phyloP scores from a whole-genome alignment of 2,888 invertebrate species.

The Neoscelio sp. region DNA sequence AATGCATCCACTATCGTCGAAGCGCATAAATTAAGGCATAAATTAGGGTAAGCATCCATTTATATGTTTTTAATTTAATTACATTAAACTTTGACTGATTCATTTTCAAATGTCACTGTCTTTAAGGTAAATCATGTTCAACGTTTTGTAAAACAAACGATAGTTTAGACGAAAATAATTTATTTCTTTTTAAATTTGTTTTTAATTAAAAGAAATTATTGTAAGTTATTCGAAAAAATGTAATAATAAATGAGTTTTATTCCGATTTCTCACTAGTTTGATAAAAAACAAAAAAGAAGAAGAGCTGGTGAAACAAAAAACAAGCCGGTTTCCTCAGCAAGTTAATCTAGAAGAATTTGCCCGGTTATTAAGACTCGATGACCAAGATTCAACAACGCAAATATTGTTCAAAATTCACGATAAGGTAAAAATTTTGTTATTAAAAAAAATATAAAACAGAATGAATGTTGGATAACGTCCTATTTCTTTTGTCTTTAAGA shows the following conservation, averaged over 20 bases:
- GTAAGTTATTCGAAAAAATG: too few species aligned
- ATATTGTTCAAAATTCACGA: conserved; percentile 88
- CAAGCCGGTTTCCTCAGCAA: conserved; percentile 73
- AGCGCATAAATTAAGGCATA: conserved; percentile 90
- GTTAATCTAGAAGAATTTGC: conserved; percentile 85
- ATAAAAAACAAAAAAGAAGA: conserved; percentile 80
- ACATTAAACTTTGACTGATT: too few species aligned
- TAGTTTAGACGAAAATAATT: too few species aligned
- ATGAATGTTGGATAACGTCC: too few species aligned
- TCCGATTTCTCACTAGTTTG: conserved; percentile 81
- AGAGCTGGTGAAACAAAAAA: conserved; percentile 78
- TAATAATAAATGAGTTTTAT: conserved; percentile 40
- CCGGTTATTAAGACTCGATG: conserved; percentile 86
- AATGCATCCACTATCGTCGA: conserved; percentile 90
- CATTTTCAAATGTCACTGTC: too few species aligned
- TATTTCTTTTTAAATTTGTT: too few species aligned
- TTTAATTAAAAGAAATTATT: too few species aligned
- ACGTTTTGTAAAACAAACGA: too few species aligned
- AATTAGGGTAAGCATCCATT: conserved; percentile 87
- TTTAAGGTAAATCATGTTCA: too few species aligned
- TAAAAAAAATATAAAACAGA: not conserved
- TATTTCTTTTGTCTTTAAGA: too few species aligned
- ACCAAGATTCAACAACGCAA: conserved; percentile 84
- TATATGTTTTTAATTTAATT: not conserved
- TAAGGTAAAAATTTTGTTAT: conserved; percentile 84